These are phyloP conservation scores for Chouioia cunea DNA, from an alignment of 2,888 invertebrate genomes.

Conservation along the genomic window DNA sequence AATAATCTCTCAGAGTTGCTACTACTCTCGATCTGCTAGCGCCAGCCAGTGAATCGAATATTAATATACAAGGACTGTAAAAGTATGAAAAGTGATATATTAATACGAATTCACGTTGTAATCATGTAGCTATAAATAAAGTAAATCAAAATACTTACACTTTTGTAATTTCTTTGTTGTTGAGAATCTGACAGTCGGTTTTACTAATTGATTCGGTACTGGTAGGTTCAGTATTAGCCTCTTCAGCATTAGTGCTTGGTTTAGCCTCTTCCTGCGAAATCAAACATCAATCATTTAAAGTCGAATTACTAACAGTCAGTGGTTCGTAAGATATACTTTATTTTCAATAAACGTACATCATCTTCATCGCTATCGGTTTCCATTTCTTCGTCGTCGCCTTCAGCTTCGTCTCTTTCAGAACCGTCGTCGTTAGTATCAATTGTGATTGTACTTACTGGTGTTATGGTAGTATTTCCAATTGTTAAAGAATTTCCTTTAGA, in stretches of 20 bases:
- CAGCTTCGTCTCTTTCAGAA: slow-evolving; percentile 82
- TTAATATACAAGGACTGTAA: slow-evolving; percentile 90
- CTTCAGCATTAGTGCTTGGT: slow-evolving; percentile 15
- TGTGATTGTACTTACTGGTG: slow-evolving; percentile 68
- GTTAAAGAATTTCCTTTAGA: slow-evolving; percentile 67
- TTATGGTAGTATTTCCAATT: slow-evolving; percentile 78
- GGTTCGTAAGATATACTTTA: not conserved
- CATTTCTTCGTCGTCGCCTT: slow-evolving; percentile 84
- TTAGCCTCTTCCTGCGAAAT: slow-evolving; percentile 9
- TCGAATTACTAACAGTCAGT: not conserved
- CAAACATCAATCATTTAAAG: not conserved
- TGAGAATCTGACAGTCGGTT: not conserved
- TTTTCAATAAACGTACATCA: slow-evolving; percentile 53
- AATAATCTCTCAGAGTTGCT: slow-evolving; percentile 90
- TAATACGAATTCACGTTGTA: not conserved
- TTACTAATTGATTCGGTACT: not conserved
- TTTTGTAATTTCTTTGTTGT: slow-evolving; percentile 42
- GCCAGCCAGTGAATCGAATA: slow-evolving; percentile 92
- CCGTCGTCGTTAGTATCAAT: slow-evolving; percentile 79
- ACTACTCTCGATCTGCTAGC: slow-evolving; percentile 87
- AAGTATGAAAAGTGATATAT: slow-evolving; percentile 19
- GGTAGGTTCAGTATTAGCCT: not conserved
- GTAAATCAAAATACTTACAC: slow-evolving; percentile 34
- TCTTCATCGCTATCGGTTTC: slow-evolving; percentile 68
- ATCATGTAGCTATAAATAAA: not conserved